Conservation (phyloP, 2,797 vertebrate species). For the Danio tinwini region DNA sequence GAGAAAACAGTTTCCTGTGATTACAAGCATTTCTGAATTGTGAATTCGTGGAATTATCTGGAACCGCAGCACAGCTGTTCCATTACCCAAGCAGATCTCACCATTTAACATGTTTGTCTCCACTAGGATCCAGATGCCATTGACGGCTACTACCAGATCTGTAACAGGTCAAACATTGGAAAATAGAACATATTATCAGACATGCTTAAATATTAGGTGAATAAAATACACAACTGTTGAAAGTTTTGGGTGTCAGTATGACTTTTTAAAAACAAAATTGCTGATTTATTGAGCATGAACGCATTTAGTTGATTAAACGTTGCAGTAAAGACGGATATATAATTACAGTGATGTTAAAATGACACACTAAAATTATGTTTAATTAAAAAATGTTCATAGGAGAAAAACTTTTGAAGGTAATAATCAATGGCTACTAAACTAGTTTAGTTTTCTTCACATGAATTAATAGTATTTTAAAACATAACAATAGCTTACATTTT, state of each 20-base stretch:
- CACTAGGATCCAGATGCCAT: constrained; percentile 95
- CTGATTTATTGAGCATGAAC: background rate
- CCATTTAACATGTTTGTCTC: constrained; percentile 91
- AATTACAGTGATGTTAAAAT: too few relatives aligned
- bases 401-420: too few relatives aligned
- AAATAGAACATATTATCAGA: background rate
- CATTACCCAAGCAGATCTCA: constrained; percentile 64
- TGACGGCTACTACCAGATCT: constrained; percentile 94
- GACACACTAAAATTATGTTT: too few relatives aligned
- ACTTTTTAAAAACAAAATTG: background rate
- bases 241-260: background rate
- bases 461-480: too few relatives aligned
- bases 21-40: constrained; percentile 1
- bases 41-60: constrained; percentile 10
- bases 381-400: too few relatives aligned
- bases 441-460: too few relatives aligned
- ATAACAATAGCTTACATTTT: too few relatives aligned
- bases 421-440: too few relatives aligned
- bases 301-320: background rate
- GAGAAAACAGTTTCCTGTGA: background rate
- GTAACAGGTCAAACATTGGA: constrained; percentile 44
- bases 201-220: background rate
- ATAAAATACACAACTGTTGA: too few relatives aligned
- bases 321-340: background rate
- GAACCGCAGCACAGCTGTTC: constrained; percentile 18